Conservation (phyloP, 2,797 vertebrate species). For the Acanthopagrus latus region DNA sequence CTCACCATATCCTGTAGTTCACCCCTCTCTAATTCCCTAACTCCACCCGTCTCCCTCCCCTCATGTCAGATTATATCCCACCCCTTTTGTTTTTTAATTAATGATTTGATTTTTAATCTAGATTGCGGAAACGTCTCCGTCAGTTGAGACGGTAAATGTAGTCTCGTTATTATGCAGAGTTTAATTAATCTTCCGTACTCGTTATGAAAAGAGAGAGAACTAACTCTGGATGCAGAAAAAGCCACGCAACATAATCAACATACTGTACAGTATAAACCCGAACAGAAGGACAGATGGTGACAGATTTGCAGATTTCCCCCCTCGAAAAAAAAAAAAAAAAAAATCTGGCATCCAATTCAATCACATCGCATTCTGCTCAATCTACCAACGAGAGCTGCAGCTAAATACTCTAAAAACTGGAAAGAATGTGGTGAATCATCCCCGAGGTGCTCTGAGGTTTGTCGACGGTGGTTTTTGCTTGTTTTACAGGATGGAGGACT, state of each 20-base stretch:
- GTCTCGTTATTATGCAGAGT: not conserved
- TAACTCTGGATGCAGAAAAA: slow-evolving; percentile 12
- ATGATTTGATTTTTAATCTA: slow-evolving; percentile 8
- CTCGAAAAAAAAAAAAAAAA: slow-evolving; percentile 17
- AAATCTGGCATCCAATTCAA: slow-evolving; percentile 40
- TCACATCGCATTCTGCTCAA: slow-evolving; percentile 20
- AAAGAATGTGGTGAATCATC: not conserved
- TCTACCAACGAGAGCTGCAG: not conserved
- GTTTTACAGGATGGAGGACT: not conserved
- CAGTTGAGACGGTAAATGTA: not conserved
- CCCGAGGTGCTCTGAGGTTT: not conserved
- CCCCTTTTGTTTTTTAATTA: not conserved
- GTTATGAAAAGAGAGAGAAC: slow-evolving; percentile 1
- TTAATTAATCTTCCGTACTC: not conserved
- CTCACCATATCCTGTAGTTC: slow-evolving; percentile 10
- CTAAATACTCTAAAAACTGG: not conserved
- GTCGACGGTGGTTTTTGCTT: not conserved
- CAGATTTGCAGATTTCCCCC: slow-evolving; percentile 44
- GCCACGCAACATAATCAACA: slow-evolving; percentile 35
- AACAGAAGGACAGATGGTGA: slow-evolving; percentile 50
- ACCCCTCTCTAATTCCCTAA: slow-evolving; percentile 15
- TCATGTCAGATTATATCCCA: not conserved
- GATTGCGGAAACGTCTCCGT: not conserved
- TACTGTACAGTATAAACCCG: slow-evolving; percentile 32
- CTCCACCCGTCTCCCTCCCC: not conserved